Conservation (phyloP, 1,140 invertebrate species). For the Aphis craccivora region DNA sequence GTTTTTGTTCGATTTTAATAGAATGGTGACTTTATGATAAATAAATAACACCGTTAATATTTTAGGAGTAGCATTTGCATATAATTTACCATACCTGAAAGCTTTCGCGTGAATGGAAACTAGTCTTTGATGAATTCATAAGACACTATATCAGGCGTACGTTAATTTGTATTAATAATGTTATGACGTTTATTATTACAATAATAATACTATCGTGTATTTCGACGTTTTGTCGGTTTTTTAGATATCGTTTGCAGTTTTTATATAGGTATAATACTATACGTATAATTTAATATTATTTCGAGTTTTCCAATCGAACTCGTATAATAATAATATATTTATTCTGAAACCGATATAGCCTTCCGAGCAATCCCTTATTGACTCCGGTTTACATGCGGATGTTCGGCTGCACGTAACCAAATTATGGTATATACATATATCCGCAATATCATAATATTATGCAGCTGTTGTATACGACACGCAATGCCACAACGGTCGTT, state of each 20-base stretch:
- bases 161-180: background rate
- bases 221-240: background rate
- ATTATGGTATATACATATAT: background rate
- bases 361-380: background rate
- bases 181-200: no score
- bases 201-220: background rate
- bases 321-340: background rate
- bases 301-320: background rate
- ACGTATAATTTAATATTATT: background rate
- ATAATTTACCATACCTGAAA: background rate
- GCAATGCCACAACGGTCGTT: background rate
- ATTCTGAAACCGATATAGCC: background rate
- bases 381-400: background rate
- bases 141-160: background rate
- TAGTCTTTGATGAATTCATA: background rate
- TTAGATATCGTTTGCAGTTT: background rate
- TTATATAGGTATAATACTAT: background rate
- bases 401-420: background rate
- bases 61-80: background rate
- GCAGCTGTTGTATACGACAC: background rate
- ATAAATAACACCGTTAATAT: background rate
- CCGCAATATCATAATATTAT: background rate
- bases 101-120: background rate
- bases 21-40: background rate
- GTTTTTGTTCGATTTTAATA: background rate